Evolutionary conservation across 2,888 invertebrate species (phyloP), one percentile per base, ranked within the genome.

Genomic region (Isoperla grammatica): DNA sequence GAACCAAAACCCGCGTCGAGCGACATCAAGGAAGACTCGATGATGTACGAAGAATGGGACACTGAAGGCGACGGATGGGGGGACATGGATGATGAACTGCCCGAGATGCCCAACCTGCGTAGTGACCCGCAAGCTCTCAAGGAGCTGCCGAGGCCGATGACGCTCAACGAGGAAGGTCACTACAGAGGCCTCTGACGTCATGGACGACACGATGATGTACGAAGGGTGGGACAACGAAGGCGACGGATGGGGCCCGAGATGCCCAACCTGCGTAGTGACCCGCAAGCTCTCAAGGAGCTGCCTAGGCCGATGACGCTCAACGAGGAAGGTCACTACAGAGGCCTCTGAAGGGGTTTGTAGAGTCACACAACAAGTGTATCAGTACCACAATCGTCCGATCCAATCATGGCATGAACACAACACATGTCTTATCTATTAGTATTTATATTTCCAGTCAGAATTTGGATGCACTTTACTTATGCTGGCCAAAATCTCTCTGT

Each of bases 81-180:
- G 2, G 56, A 43, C 2, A 29, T 17, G 12, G 22, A 35, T 13
- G 19, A 39, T 19, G 17, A 39, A 8, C 15, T 50, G 9, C 49
- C 56, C 35, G 58, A 58, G 19, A 57, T 63, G 56, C 63, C 58
- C 12, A 6, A 12, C 13, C 9, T 57, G 15, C 17, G 43, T 2
- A 55, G 58, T 50, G 63, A 63, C 43, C 57, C 60, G 8, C n/a
- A 46, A 17, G 46, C 60, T 29, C 6, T 58, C 40, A 45, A 37
- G 23, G 63, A 63, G 45, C 37, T 63, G 22, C 63, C 63, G 3
- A 40, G 58, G 6, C 63, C 63, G 11, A 56, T 62, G 17, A 20
- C 20, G 12, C 20, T 55, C 40, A 20, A 29, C 13, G 48, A 58
- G 17, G 57, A 54, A 20, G 57, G n/a, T n/a, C 4, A 4, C 4